A percentile compares a stretch with the other conserved stretches of the same genome.
Evolutionary conservation across 2,797 vertebrate species (phyloP).

Genomic region (Poecilia wingei): DNA sequence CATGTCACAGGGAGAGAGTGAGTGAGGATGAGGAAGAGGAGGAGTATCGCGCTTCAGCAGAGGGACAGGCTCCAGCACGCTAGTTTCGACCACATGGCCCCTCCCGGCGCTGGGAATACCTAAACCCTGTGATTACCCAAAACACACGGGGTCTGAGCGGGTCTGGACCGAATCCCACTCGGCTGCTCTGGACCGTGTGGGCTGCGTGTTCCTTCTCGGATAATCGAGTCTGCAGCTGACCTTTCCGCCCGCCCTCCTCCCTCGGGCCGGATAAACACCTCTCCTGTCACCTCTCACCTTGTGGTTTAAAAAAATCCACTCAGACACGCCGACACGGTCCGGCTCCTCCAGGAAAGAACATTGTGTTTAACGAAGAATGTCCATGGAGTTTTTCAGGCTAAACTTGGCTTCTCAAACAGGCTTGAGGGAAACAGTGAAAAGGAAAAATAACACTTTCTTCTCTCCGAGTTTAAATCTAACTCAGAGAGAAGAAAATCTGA

Average conservation of each 20-base stretch:
- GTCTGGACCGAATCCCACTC: conserved; percentile 61
- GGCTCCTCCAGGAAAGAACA: conserved; percentile 27
- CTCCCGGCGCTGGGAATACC: conserved; percentile 78
- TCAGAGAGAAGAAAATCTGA: too few species aligned
- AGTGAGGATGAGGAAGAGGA: conserved; percentile 53
- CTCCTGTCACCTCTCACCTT: conserved; percentile 3
- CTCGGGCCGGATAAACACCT: conserved; percentile 16
- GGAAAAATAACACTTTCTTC: conserved; percentile 41
- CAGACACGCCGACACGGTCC: conserved; percentile 35
- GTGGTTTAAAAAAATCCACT: neutral
- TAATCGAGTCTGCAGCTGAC: conserved; percentile 12
- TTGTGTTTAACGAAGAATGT: conserved; percentile 38
- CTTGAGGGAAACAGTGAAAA: conserved; percentile 39
- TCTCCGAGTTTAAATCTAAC: conserved; percentile 4
- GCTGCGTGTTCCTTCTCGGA: conserved; percentile 11
- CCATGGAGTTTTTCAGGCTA: conserved; percentile 60
- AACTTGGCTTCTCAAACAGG: conserved; percentile 60
- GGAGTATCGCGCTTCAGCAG: conserved; percentile 58
- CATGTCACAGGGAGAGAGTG: conserved; percentile 44
- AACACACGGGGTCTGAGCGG: conserved; percentile 71
- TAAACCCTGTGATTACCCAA: conserved; percentile 84
- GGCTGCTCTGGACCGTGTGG: conserved; percentile 36
- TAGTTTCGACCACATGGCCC: conserved; percentile 82
- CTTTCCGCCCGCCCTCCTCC: conserved; percentile 8
- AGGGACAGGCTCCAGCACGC: conserved; percentile 79